phyloP scores from a whole-genome alignment of 2,113 vertebrate genomes.

The Scomber japonicus region DNA sequence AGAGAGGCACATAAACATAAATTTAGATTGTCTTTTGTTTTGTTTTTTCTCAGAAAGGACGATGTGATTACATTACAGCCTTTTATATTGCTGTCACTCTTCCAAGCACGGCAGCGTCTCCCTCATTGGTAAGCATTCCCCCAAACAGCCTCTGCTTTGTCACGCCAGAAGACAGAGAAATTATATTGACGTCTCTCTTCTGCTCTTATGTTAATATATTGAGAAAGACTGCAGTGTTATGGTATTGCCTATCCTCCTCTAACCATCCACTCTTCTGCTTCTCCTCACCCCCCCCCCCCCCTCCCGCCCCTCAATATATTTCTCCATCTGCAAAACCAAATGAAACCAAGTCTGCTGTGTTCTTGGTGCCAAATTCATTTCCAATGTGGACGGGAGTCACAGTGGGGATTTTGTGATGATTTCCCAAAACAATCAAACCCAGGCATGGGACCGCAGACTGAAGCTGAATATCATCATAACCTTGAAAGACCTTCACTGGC shows the following conservation, averaged over 20 bases:
- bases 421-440: conserved; percentile 66
- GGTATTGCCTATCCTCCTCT: conserved; percentile 27
- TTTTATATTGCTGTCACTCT: conserved; percentile 69
- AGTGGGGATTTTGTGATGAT: conserved; percentile 60
- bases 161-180: conserved; percentile 42
- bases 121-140: conserved; percentile 33
- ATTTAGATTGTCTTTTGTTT: conserved; percentile 55
- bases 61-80: conserved; percentile 67
- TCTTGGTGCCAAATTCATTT: conserved; percentile 56
- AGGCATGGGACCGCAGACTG: conserved; percentile 40
- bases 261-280: conserved; percentile 1
- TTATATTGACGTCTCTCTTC: conserved; percentile 44
- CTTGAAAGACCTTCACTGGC: conserved; percentile 82
- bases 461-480: conserved; percentile 69
- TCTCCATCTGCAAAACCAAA: conserved; percentile 64
- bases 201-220: conserved; percentile 59
- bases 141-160: conserved; percentile 52
- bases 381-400: conserved; percentile 54
- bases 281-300: conserved; percentile 31
- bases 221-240: conserved; percentile 34
- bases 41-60: conserved; percentile 38
- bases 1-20: conserved; percentile 32
- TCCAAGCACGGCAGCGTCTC: conserved; percentile 33
- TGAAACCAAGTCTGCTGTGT: conserved; percentile 52
- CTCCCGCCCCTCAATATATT: conserved; percentile 23